Percentiles rank a stretch among this genome's conserved stretches.
phyloP scores from a whole-genome alignment of 2,797 vertebrate species.

The Scleropages formosus region DNA sequence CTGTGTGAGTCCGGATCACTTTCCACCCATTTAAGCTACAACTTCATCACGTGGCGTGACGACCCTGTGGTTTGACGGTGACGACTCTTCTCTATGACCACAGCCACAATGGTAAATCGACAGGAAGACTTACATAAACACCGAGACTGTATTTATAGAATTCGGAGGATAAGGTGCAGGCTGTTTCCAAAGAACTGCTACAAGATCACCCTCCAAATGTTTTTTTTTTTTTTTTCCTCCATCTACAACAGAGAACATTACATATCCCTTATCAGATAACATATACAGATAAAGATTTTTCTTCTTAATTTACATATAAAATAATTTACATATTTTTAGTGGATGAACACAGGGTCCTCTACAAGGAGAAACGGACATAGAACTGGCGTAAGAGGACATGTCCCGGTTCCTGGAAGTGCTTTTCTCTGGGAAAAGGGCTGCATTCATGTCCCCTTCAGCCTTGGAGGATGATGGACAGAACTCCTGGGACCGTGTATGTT shows the following conservation, averaged over 20 bases:
- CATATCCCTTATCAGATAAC: constrained; percentile 70
- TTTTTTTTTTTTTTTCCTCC: constrained; percentile 51
- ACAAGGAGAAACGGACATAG: constrained; percentile 46
- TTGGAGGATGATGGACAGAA: neutral
- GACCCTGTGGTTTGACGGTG: constrained; percentile 19
- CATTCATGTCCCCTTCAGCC: constrained; percentile 49
- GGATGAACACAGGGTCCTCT: constrained; percentile 51
- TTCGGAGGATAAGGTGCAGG: constrained; percentile 40
- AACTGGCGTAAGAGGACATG: constrained; percentile 37
- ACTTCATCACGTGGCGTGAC: constrained; percentile 7
- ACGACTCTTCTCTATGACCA: constrained; percentile 45
- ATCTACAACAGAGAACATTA: constrained; percentile 67
- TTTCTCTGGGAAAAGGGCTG: constrained; percentile 32
- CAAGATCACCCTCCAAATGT: constrained; percentile 51
- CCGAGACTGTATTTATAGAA: constrained; percentile 48
- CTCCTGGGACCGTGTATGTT: constrained; percentile 4
- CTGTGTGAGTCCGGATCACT: constrained; percentile 20
- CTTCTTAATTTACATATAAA: constrained; percentile 73
- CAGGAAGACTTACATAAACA: constrained; percentile 51
- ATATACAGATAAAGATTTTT: constrained; percentile 73
- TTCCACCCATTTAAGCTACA: constrained; percentile 22
- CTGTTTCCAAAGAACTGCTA: constrained; percentile 52
- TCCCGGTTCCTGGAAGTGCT: constrained; percentile 32
- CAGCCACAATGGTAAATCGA: constrained; percentile 63
- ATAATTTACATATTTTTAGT: constrained; percentile 64